phyloP scores from a whole-genome alignment of 2,113 vertebrate genomes.

The Periophthalmus modestus region DNA sequence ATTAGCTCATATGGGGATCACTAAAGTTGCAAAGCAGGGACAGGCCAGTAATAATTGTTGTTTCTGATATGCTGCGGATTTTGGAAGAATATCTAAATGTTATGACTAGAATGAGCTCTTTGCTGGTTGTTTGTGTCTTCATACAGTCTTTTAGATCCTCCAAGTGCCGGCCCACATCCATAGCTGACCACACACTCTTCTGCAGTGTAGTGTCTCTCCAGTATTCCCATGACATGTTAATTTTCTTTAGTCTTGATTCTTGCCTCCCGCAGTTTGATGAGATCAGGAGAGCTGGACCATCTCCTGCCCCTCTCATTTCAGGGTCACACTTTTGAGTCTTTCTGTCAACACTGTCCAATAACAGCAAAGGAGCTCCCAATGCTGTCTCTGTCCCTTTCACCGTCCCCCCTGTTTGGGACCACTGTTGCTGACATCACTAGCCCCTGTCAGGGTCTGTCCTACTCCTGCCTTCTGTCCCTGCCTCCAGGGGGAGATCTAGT shows the following conservation, averaged over 20 bases:
- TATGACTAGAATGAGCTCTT: not conserved
- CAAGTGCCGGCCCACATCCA: conserved; percentile 13
- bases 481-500: not conserved
- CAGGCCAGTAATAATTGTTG: not conserved
- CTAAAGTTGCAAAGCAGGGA: not conserved
- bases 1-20: not conserved
- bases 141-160: conserved; percentile 24
- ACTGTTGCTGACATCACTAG: conserved; percentile 16
- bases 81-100: not conserved
- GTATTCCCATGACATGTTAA: conserved; percentile 19
- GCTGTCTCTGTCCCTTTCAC: conserved; percentile 32
- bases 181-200: conserved; percentile 31
- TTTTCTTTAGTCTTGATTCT: conserved; percentile 27
- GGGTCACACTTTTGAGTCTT: conserved; percentile 34
- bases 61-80: too few relatives aligned
- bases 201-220: conserved; percentile 18
- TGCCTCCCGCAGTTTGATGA: conserved; percentile 33
- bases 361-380: conserved; percentile 19
- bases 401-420: conserved; percentile 29
- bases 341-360: conserved; percentile 18
- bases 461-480: conserved; percentile 2
- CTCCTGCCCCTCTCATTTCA: conserved; percentile 24
- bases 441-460: conserved; percentile 18
- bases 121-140: conserved; percentile 9
- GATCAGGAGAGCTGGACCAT: conserved; percentile 48